Evolutionary conservation across 1,140 invertebrate genomes (phyloP).

Genomic region (Tigriopus japonicus): DNA sequence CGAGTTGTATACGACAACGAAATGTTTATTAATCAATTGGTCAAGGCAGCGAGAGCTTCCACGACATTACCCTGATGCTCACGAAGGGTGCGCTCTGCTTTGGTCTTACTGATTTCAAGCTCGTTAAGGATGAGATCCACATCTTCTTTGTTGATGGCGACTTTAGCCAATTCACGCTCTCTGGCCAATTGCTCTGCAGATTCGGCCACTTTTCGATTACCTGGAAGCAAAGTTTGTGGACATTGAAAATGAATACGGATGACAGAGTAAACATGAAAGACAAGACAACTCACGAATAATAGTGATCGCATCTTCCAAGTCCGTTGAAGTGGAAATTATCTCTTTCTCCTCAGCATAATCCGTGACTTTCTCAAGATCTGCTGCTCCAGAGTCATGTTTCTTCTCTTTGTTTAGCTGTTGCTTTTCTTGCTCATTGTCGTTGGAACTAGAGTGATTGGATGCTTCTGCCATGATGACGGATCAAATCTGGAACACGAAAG

Average conservation of each 20-base stretch:
- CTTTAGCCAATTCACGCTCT: constrained; percentile 10
- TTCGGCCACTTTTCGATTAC: constrained; percentile 8
- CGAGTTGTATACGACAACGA: too few species aligned
- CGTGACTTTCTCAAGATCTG: constrained; percentile 14
- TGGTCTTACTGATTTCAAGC: neutral
- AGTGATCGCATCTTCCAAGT: constrained; percentile 9
- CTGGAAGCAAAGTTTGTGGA: neutral
- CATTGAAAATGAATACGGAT: too few species aligned
- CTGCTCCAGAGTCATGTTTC: constrained; percentile 13
- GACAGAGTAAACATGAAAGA: too few species aligned
- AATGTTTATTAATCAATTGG: constrained; percentile 2
- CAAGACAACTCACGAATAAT: constrained; percentile 1
- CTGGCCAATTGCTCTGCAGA: constrained; percentile 7
- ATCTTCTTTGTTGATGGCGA: constrained; percentile 11
- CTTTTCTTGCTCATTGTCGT: neutral
- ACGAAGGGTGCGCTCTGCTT: constrained; percentile 6
- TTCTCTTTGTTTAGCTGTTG: constrained; percentile 8
- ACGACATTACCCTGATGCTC: constrained; percentile 13
- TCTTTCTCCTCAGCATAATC: constrained; percentile 15
- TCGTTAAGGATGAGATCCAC: constrained; percentile 13
- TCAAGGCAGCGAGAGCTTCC: constrained; percentile 8
- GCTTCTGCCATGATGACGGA: too few species aligned
- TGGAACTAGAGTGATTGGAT: neutral
- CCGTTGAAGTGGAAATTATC: neutral
- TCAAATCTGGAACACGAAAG: too few species aligned